These are phyloP conservation scores for Syritta pipiens DNA, from an alignment of 2,888 invertebrate genomes.

Conservation along the genomic window DNA sequence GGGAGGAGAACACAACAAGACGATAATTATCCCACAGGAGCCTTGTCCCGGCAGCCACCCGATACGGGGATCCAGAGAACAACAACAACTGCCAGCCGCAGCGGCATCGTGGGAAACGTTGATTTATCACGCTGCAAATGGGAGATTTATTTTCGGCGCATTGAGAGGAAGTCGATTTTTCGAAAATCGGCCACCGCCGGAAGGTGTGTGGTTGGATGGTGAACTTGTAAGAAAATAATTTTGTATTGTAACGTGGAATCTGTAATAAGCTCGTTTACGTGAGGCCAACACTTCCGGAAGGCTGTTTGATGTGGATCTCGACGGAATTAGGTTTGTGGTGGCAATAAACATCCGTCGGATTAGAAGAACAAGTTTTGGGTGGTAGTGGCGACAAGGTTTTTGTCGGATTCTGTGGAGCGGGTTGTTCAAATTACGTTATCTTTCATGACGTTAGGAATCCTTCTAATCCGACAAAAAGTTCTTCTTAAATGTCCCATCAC, in stretches of 20 bases:
- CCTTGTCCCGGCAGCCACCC: constrained; percentile 30
- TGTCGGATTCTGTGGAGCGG: too few relatives aligned
- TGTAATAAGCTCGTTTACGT: constrained; percentile 45
- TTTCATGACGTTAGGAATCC: too few relatives aligned
- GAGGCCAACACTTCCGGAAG: constrained; percentile 32
- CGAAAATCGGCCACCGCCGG: constrained; percentile 27
- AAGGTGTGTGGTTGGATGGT: constrained; percentile 26
- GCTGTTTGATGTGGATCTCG: too few relatives aligned
- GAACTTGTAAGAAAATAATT: constrained; percentile 51
- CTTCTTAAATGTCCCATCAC: too few relatives aligned
- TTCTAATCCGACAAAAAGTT: too few relatives aligned
- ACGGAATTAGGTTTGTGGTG: too few relatives aligned
- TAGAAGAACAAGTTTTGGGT: too few relatives aligned
- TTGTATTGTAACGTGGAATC: constrained; percentile 26
- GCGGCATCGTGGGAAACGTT: constrained; percentile 55
- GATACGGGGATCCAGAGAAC: too few relatives aligned
- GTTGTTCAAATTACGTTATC: too few relatives aligned
- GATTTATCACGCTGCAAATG: constrained; percentile 66
- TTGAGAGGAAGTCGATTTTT: constrained; percentile 36
- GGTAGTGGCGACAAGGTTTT: too few relatives aligned
- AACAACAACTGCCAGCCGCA: constrained; percentile 41
- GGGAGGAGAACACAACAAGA: constrained; percentile 38
- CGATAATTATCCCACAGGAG: constrained; percentile 54
- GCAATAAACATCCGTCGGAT: too few relatives aligned
- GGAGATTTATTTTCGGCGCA: constrained; percentile 59